Base-by-base conservation (phyloP, 30 jellyfish, hydroid and myxozoan genomes). In the Catostylus mosaicus region DNA sequence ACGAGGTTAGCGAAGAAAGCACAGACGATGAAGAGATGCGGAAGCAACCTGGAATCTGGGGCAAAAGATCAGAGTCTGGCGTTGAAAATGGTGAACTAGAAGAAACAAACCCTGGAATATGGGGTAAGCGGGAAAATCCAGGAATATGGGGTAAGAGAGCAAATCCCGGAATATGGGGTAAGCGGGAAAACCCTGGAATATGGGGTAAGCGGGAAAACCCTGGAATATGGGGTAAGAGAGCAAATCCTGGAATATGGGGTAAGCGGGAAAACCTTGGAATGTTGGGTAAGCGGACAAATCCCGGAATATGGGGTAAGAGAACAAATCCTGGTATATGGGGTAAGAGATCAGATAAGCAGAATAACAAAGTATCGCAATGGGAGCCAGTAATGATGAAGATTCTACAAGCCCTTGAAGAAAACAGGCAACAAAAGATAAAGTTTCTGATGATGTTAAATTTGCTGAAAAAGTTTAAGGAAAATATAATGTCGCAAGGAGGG, bases 41-140 rank as follows among this genome's bases (percentile, higher is more conserved):
- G 45, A 35, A 9, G 77, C 90, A 62, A 62, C 77, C 81, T 3
- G 81, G 76, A 19, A 46, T 79, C 11, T 79, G 90, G 90, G 90
- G 90, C 36, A 57, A 38, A 65, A 31, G 52, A 65, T 2, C 77
- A 8, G 56, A 19, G 77, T 22, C 56, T 65, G 24, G 52, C 32
- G 20, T 6, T 4, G 63, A 16, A 48, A 27, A 31, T 30, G 52
- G 1, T 31, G 77, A 6, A 7, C 10, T 2, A 23, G 2, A 1
- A 1, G 52, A 65, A 26, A 30, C 52, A 14, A 43, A 16, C 9
- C 82, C 80, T 24, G 90, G 82, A 22, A 62, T 61, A 36, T 79
- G 82, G 90, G 82, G 73, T 8, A 63, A 38, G 50, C 37, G 91
- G 61, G 87, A 31, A 67, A 2, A 32, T 59, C 59, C 1, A 8